These are phyloP conservation scores for Nomada lathburiana DNA, from an alignment of 2,888 invertebrate genomes.

Conservation along the genomic window DNA sequence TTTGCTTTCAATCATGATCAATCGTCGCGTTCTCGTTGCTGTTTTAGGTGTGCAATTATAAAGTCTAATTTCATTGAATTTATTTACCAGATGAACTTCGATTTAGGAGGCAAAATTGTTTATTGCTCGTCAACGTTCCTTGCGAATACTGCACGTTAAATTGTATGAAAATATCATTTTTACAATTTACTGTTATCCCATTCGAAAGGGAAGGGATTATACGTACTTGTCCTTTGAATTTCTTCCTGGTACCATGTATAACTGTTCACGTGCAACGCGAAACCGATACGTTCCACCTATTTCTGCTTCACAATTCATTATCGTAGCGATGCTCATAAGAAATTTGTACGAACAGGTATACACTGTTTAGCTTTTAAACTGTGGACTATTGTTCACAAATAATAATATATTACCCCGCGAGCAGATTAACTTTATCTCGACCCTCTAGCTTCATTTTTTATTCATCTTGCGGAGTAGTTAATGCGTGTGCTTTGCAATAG, in stretches of 20 bases:
- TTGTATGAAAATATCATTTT: slow-evolving; percentile 10
- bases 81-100: slow-evolving; percentile 37
- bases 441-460: not conserved
- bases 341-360: not conserved
- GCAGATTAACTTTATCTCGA: not conserved
- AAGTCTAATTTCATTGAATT: not conserved
- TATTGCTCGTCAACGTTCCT: slow-evolving; percentile 10
- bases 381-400: too few relatives aligned
- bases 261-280: not conserved
- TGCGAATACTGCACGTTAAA: slow-evolving; percentile 15
- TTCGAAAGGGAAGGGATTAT: not conserved
- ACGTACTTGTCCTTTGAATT: not conserved
- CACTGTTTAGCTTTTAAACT: not conserved
- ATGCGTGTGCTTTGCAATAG: slow-evolving; percentile 47
- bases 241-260: not conserved
- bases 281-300: slow-evolving; percentile 1
- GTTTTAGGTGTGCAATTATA: not conserved
- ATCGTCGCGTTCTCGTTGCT: not conserved
- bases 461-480: slow-evolving; percentile 20
- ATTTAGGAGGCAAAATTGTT: slow-evolving; percentile 37
- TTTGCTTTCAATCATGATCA: not conserved
- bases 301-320: slow-evolving; percentile 6
- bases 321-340: not conserved
- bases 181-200: slow-evolving; percentile 9
- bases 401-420: not conserved